Evolutionary conservation across 2,113 vertebrate species (phyloP).

Genomic region (Paramisgurnus dabryanus): DNA sequence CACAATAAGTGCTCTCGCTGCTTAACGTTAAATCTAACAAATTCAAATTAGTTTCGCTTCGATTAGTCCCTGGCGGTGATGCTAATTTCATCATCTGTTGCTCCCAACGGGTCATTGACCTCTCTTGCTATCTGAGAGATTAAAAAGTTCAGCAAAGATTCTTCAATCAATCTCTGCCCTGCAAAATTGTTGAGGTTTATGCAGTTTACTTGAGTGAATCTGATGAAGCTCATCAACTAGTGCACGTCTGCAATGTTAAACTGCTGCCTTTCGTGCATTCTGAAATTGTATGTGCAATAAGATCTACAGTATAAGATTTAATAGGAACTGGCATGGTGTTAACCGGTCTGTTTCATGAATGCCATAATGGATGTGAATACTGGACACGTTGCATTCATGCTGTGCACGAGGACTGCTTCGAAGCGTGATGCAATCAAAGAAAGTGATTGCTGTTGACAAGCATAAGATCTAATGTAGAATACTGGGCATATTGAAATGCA

Average conservation of each 20-base stretch:
- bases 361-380: neutral
- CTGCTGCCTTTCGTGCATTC: neutral
- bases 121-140: conserved; percentile 1
- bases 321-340: neutral
- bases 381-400: neutral
- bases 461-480: conserved; percentile 1
- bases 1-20: conserved; percentile 47
- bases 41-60: conserved; percentile 54
- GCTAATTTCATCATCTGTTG: conserved; percentile 58
- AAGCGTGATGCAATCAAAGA: conserved; percentile 33
- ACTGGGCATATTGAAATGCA: neutral
- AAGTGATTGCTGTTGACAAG: conserved; percentile 28
- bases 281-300: neutral
- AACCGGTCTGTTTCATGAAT: neutral
- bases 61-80: conserved; percentile 41
- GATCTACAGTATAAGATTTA: neutral
- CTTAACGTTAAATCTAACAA: conserved; percentile 58
- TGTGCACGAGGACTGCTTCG: neutral
- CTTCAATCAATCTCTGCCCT: neutral
- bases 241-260: neutral
- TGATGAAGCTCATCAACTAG: neutral
- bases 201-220: neutral
- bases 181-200: too few relatives aligned
- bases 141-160: neutral
- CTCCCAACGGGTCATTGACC: conserved; percentile 42